Evolutionary conservation across 2,888 invertebrate genomes (phyloP).

Genomic region (Leptarthrus brevirostris): DNA sequence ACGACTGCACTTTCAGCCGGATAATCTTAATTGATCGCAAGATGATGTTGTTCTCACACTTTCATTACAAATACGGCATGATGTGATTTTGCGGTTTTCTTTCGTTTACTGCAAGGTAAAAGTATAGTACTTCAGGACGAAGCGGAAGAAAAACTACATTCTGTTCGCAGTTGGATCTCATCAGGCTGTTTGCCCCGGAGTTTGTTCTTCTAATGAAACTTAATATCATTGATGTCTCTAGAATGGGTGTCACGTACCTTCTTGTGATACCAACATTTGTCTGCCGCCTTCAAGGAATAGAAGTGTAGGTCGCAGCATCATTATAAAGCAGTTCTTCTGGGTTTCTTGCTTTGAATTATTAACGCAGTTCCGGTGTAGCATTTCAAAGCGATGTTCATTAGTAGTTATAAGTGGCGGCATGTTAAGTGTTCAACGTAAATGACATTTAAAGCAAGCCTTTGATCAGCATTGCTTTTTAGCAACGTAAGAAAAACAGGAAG

Average conservation of each 20-base stretch:
- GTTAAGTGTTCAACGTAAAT: conserved; percentile 21
- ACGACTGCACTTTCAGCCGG: not conserved
- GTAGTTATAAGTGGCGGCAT: conserved; percentile 22
- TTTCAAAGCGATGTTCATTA: conserved; percentile 39
- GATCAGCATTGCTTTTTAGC: not conserved
- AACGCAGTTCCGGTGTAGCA: conserved; percentile 42
- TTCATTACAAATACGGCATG: conserved; percentile 11
- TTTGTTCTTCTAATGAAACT: conserved; percentile 3
- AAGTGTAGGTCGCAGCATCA: too few species aligned
- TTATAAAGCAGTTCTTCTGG: not conserved
- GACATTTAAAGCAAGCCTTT: not conserved
- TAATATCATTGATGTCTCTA: conserved; percentile 28
- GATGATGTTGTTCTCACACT: conserved; percentile 38
- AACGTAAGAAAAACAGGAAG: not conserved
- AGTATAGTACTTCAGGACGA: not conserved
- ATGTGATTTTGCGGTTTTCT: conserved; percentile 24
- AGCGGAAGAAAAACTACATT: not conserved
- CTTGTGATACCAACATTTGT: not conserved
- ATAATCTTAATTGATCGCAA: conserved; percentile 34
- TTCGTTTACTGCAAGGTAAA: not conserved
- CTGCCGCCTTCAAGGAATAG: not conserved
- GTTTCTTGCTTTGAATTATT: conserved; percentile 29
- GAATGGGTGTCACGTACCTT: conserved; percentile 18
- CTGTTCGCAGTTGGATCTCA: not conserved
- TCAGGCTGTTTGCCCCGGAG: not conserved